Conservation (phyloP, 2,888 invertebrate species). For the Drosophila planitibia region DNA sequence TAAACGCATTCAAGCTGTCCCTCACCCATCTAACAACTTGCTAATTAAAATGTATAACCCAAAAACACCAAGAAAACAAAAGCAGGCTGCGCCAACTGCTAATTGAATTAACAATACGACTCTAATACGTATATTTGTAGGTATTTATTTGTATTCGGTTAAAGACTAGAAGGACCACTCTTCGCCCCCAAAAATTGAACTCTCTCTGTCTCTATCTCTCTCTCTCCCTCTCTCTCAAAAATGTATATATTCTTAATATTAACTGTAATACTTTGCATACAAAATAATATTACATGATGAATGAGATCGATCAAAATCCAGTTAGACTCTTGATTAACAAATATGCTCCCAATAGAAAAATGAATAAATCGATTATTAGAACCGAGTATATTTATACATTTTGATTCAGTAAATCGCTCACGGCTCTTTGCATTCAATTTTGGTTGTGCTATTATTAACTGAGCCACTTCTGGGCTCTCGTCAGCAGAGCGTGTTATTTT, state of each 20-base stretch:
- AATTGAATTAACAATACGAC: conserved; percentile 66
- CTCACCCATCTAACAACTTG: conserved; percentile 10
- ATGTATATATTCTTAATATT: not conserved
- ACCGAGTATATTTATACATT: not conserved
- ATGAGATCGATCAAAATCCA: not conserved
- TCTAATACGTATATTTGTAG: conserved; percentile 43
- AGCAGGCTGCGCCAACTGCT: conserved; percentile 48
- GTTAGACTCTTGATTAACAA: not conserved
- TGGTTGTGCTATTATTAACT: conserved; percentile 60
- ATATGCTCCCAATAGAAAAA: not conserved
- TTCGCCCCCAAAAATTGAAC: not conserved
- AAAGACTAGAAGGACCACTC: not conserved
- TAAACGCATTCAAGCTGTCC: conserved; percentile 4
- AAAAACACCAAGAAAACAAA: conserved; percentile 23
- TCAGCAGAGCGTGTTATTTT: not conserved
- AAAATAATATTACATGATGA: not conserved
- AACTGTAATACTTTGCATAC: not conserved
- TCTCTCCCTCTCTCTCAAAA: not conserved
- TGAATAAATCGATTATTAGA: not conserved
- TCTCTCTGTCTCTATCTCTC: not conserved
- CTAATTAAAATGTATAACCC: conserved; percentile 13
- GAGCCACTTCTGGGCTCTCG: conserved; percentile 39
- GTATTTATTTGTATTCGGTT: not conserved
- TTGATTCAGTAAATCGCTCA: not conserved
- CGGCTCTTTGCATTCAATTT: conserved; percentile 13